Conservation (phyloP, 2,797 vertebrate species). For the Paramormyrops hopkinsi region DNA sequence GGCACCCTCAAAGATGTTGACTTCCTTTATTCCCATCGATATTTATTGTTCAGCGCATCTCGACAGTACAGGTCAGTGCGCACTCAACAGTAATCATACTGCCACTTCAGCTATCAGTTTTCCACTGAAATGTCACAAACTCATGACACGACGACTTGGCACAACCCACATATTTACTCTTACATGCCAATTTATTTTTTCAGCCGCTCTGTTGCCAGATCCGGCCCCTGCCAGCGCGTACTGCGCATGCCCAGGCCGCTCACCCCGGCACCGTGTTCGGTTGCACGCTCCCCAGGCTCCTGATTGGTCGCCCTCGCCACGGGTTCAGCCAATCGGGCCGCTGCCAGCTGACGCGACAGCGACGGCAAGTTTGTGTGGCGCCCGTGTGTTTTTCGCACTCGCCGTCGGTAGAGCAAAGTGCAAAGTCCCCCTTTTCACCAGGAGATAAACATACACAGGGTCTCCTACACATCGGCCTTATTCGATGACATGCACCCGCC, state of each 20-base stretch:
- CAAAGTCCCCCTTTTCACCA: slow-evolving; percentile 8
- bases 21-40: background rate
- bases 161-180: background rate
- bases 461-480: background rate
- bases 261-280: background rate
- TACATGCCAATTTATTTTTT: background rate
- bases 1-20: background rate
- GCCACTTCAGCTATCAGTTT: background rate
- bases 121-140: background rate
- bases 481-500: background rate
- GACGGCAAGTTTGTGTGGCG: slow-evolving; percentile 10
- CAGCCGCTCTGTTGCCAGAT: background rate
- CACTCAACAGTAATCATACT: background rate
- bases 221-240: background rate
- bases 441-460: background rate
- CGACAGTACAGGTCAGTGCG: background rate
- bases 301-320: background rate
- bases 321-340: background rate
- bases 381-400: background rate
- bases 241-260: background rate
- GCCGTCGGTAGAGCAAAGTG: background rate
- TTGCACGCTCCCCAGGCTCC: background rate
- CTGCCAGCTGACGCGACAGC: background rate
- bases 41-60: background rate
- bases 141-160: background rate